Conservation (phyloP, 2,113 vertebrate species). For the Coreoperca whiteheadi region DNA sequence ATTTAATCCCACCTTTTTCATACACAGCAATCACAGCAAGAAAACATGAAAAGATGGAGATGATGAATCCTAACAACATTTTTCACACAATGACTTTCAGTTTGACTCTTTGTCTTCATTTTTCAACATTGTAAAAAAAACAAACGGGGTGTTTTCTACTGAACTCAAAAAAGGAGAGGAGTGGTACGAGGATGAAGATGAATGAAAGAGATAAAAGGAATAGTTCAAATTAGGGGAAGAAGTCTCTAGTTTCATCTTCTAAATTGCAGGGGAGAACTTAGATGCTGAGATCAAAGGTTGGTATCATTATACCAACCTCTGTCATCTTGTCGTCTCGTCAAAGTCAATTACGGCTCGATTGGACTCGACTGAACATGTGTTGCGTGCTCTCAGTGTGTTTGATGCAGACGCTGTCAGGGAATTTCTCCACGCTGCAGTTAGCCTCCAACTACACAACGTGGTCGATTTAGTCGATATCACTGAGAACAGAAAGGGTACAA, state of each 20-base stretch:
- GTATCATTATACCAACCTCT: slow-evolving; percentile 37
- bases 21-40: background rate
- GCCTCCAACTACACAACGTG: slow-evolving; percentile 7
- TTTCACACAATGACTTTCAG: background rate
- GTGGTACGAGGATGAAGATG: background rate
- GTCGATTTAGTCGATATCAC: slow-evolving; percentile 46
- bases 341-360: slow-evolving; percentile 48
- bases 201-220: background rate
- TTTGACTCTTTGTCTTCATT: background rate
- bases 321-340: slow-evolving; percentile 31
- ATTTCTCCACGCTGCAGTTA: slow-evolving; percentile 15
- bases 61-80: slow-evolving; percentile 5
- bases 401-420: background rate
- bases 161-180: background rate
- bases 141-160: slow-evolving; percentile 6
- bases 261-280: slow-evolving; percentile 38
- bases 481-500: slow-evolving; percentile 47
- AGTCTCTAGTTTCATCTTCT: slow-evolving; percentile 35
- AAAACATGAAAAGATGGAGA: background rate
- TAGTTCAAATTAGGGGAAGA: slow-evolving; percentile 5
- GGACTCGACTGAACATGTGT: slow-evolving; percentile 9
- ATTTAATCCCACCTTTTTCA: background rate
- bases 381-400: slow-evolving; percentile 7
- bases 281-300: slow-evolving; percentile 26
- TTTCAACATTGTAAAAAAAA: background rate